phyloP scores from a whole-genome alignment of 2,888 invertebrate species.

The Ectemnius cavifrons region DNA sequence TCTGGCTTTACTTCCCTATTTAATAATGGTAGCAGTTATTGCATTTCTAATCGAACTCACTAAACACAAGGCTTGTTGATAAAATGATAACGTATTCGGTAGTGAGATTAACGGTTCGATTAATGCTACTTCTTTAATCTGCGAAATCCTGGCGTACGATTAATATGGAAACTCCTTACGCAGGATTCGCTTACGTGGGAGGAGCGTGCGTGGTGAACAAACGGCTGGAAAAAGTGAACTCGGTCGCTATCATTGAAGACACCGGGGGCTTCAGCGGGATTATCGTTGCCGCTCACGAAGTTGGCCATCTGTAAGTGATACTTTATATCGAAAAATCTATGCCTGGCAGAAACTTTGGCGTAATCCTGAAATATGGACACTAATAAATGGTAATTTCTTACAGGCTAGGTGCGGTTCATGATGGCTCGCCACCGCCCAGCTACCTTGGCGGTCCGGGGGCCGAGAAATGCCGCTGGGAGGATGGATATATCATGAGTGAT shows the following conservation, averaged over 20 bases:
- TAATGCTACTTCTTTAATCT: slow-evolving; percentile 11
- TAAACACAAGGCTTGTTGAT: slow-evolving; percentile 31
- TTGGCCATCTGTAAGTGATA: slow-evolving; percentile 94
- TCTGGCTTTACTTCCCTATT: slow-evolving; percentile 30
- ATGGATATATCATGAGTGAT: slow-evolving; percentile 97
- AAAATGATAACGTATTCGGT: slow-evolving; percentile 25
- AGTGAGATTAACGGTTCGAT: slow-evolving; percentile 37
- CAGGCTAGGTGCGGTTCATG: slow-evolving; percentile 96
- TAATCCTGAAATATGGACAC: too few species aligned
- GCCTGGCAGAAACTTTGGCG: too few species aligned
- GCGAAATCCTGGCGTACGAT: too few species aligned
- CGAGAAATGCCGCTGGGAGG: slow-evolving; percentile 96
- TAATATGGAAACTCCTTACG: neutral
- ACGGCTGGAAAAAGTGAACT: slow-evolving; percentile 96
- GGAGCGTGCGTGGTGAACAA: slow-evolving; percentile 98
- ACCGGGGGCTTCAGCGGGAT: slow-evolving; percentile 98
- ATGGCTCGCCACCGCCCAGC: slow-evolving; percentile 95
- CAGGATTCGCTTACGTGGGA: slow-evolving; percentile 97
- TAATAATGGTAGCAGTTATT: slow-evolving; percentile 36
- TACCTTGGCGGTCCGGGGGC: slow-evolving; percentile 97
- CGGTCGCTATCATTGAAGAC: slow-evolving; percentile 97
- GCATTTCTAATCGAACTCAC: slow-evolving; percentile 61
- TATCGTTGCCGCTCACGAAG: slow-evolving; percentile 97
- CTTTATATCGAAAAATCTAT: too few species aligned
- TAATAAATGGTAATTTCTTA: slow-evolving; percentile 8